Evolutionary conservation across 2,797 vertebrate species (phyloP).

Genomic region (Macropus fuliginosus): DNA sequence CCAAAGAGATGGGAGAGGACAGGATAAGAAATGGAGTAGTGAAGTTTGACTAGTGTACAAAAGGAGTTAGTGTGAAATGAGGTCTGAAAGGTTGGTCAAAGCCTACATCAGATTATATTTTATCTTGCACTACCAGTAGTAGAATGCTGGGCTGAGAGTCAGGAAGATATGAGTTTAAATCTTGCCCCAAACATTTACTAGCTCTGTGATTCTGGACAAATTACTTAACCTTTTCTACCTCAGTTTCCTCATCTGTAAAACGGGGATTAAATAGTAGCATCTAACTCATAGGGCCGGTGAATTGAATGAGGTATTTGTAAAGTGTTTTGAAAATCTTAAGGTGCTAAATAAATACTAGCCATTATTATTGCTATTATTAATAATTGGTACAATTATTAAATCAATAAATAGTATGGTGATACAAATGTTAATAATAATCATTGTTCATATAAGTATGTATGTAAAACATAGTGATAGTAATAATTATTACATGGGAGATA

Average conservation of each 20-base stretch:
- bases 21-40: background rate
- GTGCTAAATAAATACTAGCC: too few relatives aligned
- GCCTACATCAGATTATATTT: background rate
- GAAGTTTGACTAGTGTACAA: background rate
- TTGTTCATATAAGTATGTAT: too few relatives aligned
- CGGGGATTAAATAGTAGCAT: background rate
- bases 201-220: background rate
- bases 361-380: too few relatives aligned
- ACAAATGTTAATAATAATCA: too few relatives aligned
- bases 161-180: background rate
- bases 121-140: background rate
- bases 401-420: too few relatives aligned
- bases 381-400: too few relatives aligned
- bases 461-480: too few relatives aligned
- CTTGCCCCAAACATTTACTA: background rate
- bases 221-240: background rate
- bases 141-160: background rate
- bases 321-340: background rate
- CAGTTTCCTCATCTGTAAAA: background rate
- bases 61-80: background rate
- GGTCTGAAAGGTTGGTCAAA: background rate
- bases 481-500: too few relatives aligned
- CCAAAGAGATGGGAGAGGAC: background rate
- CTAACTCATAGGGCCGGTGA: background rate
- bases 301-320: background rate